Percentiles rank a stretch among this genome's conserved stretches.
Evolutionary conservation across 2,113 vertebrate genomes (phyloP).

Genomic region (Euleptes europaea): DNA sequence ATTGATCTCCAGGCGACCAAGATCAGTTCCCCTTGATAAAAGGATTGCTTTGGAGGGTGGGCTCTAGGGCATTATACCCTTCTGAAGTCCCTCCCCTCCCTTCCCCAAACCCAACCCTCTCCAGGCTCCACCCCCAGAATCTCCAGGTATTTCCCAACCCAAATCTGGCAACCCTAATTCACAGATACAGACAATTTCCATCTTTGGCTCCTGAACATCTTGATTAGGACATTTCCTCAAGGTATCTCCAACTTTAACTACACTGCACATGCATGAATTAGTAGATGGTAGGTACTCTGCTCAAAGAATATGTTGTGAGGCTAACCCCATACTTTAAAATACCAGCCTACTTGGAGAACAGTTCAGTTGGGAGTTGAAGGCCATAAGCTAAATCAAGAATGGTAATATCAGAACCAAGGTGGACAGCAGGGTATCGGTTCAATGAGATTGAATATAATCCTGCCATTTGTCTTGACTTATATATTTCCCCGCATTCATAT

Average conservation of each 20-base stretch:
- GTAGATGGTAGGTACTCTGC: neutral
- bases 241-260: neutral
- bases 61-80: too few relatives aligned
- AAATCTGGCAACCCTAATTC: too few relatives aligned
- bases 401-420: neutral
- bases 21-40: too few relatives aligned
- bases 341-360: neutral
- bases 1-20: too few relatives aligned
- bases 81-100: too few relatives aligned
- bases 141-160: too few relatives aligned
- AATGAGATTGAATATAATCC: neutral
- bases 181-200: neutral
- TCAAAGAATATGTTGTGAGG: neutral
- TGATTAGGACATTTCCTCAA: neutral
- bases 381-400: neutral
- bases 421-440: neutral
- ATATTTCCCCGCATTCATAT: neutral
- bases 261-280: neutral
- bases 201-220: neutral
- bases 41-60: too few relatives aligned
- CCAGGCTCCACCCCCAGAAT: too few relatives aligned
- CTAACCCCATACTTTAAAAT: neutral
- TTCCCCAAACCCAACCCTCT: too few relatives aligned
- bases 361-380: neutral
- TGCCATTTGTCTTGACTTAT: neutral